Conservation (phyloP, 1,140 invertebrate genomes). For the Pseudomyrmex cubaensis region DNA sequence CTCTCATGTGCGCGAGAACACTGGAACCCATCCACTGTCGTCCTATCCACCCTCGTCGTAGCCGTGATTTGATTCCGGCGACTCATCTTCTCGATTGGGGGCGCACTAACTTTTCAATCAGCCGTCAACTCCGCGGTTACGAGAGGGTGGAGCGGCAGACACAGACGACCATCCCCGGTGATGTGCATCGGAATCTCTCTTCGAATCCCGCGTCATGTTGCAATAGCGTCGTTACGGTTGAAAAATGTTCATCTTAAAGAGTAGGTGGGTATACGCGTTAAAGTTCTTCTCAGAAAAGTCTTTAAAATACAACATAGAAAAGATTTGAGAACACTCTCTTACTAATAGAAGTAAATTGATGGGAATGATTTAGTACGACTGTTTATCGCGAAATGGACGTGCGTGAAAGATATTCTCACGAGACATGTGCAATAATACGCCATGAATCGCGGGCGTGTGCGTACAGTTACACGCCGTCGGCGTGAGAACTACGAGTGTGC, state of each 20-base stretch:
- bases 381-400: constrained; percentile 43
- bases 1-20: constrained; percentile 13
- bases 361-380: constrained; percentile 15
- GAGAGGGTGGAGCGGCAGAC: constrained; percentile 51
- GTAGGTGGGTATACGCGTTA: no score
- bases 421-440: constrained; percentile 40
- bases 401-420: constrained; percentile 46
- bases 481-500: constrained; percentile 47
- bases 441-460: constrained; percentile 46
- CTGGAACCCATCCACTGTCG: constrained; percentile 6
- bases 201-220: neutral
- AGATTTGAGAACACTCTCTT: neutral
- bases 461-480: constrained; percentile 48
- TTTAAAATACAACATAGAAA: neutral
- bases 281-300: neutral
- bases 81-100: constrained; percentile 81
- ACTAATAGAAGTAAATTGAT: constrained; percentile 26
- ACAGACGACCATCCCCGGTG: constrained; percentile 44
- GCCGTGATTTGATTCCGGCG: constrained; percentile 79
- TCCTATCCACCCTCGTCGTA: constrained; percentile 65
- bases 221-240: neutral
- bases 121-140: constrained; percentile 70
- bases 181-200: constrained; percentile 42
- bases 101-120: constrained; percentile 83
- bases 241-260: neutral